Evolutionary conservation across 2,113 vertebrate genomes (phyloP), one percentile per base, ranked within the genome.

Genomic region (Cisticola juncidis): DNA sequence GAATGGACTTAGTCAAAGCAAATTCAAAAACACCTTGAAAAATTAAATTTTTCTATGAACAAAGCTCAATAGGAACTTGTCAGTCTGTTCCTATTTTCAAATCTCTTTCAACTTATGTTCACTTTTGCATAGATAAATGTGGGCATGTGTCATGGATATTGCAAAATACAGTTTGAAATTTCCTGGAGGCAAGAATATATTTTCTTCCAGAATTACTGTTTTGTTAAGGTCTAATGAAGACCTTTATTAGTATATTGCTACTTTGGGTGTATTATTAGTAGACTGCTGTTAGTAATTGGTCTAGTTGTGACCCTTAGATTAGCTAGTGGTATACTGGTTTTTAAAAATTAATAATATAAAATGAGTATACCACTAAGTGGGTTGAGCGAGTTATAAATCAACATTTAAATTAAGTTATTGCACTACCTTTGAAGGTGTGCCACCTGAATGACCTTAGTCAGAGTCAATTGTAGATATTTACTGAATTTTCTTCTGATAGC

Each of bases 171-270:
- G 3, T n/a, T 84, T 89, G 70, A 60, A 21, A 44, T 81, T 94
- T 91, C 44, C 44, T 89, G 22, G 31, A 84, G 77, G 51, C 35
- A 89, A 56, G 35, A 20, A 24, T 72, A 3, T 29, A 28, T 79
- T 77, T 81, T 84, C 48, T 82, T 76, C 21, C 40, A 61, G 74
- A 95, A 91, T 79, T 88, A 82, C 50, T 86, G 58, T 69, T 95
- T 87, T 90, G 25, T 77, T 86, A 38, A 65, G 86, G 31, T n/a
- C 15, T 54, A 72, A 44, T 79, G 69, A 91, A 50, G 25, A 25
- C 36, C 79, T 76, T 47, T 61, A 61, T 94, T 81, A 68, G 38
- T 50, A 29, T 48, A 28, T 60, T 77, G 26, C 66, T 87, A 50
- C 53, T 90, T 79, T 24, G 82, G 45, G 31, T 83, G 20, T 82